Evolutionary conservation across 2,797 vertebrate species (phyloP).

Genomic region (Sylvia borin): DNA sequence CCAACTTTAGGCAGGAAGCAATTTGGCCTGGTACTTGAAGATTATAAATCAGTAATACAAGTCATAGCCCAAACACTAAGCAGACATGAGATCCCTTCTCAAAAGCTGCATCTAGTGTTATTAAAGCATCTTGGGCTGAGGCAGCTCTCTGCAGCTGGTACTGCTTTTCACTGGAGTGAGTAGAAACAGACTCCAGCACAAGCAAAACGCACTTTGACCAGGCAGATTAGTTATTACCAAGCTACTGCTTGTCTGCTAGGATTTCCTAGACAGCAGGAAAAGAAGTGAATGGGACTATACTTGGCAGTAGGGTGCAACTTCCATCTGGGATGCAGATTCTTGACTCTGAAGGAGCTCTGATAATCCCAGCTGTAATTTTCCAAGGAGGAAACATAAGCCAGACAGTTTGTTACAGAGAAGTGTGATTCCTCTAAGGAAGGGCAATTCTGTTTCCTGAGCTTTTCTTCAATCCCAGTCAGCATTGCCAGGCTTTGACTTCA

Average conservation of each 20-base stretch:
- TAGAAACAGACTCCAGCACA: neutral
- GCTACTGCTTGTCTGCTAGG: neutral
- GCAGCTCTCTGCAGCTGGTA: slow-evolving; percentile 11
- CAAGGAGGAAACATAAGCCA: neutral
- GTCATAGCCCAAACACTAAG: neutral
- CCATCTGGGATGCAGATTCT: neutral
- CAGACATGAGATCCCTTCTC: neutral
- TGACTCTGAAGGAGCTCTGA: neutral
- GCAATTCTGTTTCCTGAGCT: neutral
- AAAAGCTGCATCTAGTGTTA: neutral
- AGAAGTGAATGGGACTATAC: neutral
- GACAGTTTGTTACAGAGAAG: neutral
- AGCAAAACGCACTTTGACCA: rapidly evolving
- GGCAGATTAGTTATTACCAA: neutral
- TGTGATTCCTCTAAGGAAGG: neutral
- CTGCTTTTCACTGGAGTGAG: slow-evolving; percentile 8
- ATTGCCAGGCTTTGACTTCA: neutral
- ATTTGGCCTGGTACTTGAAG: neutral
- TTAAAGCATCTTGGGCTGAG: neutral
- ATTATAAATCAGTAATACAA: slow-evolving; percentile 4
- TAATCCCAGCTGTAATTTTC: neutral
- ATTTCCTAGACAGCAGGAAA: slow-evolving; percentile 20
- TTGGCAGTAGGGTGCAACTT: neutral
- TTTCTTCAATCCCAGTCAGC: neutral
- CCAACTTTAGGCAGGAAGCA: neutral